Conservation (phyloP, 2,113 vertebrate genomes). For the Psettodes erumei region DNA sequence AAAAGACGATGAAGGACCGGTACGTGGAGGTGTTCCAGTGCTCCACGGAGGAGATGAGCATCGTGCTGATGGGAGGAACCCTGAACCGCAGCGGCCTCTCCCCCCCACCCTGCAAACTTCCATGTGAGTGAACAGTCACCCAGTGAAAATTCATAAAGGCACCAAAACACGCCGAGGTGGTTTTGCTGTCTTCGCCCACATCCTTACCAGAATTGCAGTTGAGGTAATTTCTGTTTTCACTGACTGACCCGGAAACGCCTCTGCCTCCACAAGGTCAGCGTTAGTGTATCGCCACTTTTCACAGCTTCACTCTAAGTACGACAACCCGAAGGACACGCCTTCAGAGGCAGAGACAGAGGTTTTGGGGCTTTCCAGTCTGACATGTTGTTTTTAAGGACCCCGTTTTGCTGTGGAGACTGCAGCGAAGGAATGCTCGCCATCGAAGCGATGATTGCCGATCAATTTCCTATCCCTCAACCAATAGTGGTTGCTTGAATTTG, state of each 20-base stretch:
- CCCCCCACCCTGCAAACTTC: constrained; percentile 97
- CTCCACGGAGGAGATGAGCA: constrained; percentile 98
- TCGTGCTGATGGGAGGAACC: constrained; percentile 97
- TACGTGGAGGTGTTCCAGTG: constrained; percentile 98
- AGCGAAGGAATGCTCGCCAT: too few relatives aligned
- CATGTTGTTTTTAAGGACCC: too few relatives aligned
- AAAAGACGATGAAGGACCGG: constrained; percentile 98
- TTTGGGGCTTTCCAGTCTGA: not conserved
- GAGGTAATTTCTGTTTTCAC: not conserved
- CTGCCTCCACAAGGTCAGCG: constrained; percentile 13
- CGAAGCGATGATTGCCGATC: too few relatives aligned
- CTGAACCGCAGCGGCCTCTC: constrained; percentile 97
- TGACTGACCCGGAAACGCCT: constrained; percentile 14
- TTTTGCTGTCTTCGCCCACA: not conserved
- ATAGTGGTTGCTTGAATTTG: too few relatives aligned
- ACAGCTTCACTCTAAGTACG: constrained; percentile 19
- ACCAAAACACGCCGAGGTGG: too few relatives aligned
- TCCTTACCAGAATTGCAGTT: not conserved
- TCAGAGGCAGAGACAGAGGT: not conserved
- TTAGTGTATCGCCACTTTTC: constrained; percentile 3
- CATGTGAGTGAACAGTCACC: constrained; percentile 86
- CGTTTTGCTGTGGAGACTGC: too few relatives aligned
- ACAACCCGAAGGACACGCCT: constrained; percentile 35
- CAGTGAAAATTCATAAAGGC: not conserved
- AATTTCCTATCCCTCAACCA: too few relatives aligned